phyloP scores from a whole-genome alignment of 2,797 vertebrate species.

The Hoplostethus mediterraneus region DNA sequence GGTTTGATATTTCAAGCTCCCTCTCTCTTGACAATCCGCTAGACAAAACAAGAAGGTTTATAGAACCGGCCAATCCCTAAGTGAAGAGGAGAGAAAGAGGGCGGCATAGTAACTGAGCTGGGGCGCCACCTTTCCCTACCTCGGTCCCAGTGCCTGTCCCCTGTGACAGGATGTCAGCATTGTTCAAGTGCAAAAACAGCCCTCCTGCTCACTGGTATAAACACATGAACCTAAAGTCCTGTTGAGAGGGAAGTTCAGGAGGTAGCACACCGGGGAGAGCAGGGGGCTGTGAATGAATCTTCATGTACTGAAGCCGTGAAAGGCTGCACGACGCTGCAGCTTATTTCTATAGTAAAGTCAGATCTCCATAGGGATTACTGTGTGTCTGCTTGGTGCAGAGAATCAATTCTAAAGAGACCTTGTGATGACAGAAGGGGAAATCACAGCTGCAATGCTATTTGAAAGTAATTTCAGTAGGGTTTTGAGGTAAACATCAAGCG shows the following conservation, averaged over 20 bases:
- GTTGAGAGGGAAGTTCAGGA: conserved; percentile 73
- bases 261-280: conserved; percentile 67
- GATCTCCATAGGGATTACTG: conserved; percentile 72
- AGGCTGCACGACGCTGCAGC: conserved; percentile 68
- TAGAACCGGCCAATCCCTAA: conserved; percentile 64
- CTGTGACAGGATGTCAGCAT: conserved; percentile 75
- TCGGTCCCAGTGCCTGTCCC: conserved; percentile 56
- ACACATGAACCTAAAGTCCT: conserved; percentile 70
- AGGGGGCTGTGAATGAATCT: conserved; percentile 73
- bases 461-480: conserved; percentile 73
- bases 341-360: conserved; percentile 78
- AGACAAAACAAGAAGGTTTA: conserved; percentile 68
- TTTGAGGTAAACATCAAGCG: conserved; percentile 73
- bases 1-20: conserved; percentile 65
- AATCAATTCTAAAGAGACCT: conserved; percentile 80
- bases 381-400: conserved; percentile 72
- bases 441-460: conserved; percentile 68
- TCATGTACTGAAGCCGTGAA: conserved; percentile 78
- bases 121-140: conserved; percentile 37
- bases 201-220: conserved; percentile 71
- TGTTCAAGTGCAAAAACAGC: conserved; percentile 74
- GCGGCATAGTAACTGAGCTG: conserved; percentile 28
- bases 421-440: conserved; percentile 79
- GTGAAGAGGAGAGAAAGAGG: conserved; percentile 52
- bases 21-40: conserved; percentile 57